phyloP scores from a whole-genome alignment of 2,113 vertebrate species.

The Lepidothrix coronata region DNA sequence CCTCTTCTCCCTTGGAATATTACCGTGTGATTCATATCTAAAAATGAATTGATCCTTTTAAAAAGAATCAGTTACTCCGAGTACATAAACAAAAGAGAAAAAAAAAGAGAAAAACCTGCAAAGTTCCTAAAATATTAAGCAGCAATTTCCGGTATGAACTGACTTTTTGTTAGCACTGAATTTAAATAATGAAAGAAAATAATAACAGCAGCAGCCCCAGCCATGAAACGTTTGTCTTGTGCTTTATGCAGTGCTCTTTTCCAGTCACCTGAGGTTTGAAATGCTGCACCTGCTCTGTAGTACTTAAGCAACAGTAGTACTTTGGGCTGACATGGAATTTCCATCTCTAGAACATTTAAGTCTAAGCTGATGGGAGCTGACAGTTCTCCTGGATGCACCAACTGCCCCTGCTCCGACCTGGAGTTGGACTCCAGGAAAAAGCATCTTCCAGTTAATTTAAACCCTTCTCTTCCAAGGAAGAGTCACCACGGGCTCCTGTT shows the following conservation, averaged over 20 bases:
- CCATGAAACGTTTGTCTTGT: neutral
- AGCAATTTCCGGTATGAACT: neutral
- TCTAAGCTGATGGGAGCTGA: conserved; percentile 11
- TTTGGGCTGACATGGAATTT: neutral
- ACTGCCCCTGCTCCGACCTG: accelerated
- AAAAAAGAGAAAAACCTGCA: accelerated
- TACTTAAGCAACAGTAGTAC: neutral
- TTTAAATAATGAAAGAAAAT: conserved; percentile 30
- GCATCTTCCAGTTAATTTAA: neutral
- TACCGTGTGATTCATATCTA: neutral
- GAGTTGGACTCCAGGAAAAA: neutral
- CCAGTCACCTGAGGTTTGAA: conserved; percentile 11
- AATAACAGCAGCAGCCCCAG: neutral
- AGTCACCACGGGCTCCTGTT: neutral
- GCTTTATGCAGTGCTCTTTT: neutral
- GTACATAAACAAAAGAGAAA: neutral
- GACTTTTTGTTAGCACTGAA: neutral
- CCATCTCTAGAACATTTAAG: neutral
- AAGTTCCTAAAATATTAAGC: conserved; percentile 1
- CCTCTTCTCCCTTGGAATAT: neutral
- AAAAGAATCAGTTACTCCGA: neutral
- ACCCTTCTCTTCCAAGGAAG: neutral
- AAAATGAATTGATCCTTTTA: neutral
- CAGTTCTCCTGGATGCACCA: neutral
- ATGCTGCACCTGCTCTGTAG: neutral